Percentiles rank a stretch among this genome's conserved stretches.
These are phyloP conservation scores for Diarsia rubi DNA, from an alignment of 2,888 invertebrate species.

Conservation along the genomic window DNA sequence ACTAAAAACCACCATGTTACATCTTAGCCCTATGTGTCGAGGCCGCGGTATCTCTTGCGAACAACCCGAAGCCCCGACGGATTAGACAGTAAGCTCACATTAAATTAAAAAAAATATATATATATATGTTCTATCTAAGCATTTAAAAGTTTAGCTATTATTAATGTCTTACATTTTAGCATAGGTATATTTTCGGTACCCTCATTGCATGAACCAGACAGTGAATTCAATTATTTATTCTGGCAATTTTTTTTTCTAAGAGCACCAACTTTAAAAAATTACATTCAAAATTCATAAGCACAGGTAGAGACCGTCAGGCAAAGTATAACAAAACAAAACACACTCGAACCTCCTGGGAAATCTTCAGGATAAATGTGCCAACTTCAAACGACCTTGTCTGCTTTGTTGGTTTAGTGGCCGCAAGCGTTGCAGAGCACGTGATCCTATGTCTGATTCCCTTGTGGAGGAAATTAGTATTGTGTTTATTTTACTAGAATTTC, in stretches of 20 bases:
- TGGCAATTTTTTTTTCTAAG: neutral
- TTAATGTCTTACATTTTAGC: neutral
- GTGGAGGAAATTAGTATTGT: neutral
- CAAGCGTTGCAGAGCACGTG: neutral
- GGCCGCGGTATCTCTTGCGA: too few relatives aligned
- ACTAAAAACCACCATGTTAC: too few relatives aligned
- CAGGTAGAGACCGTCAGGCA: conserved; percentile 1
- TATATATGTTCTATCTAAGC: too few relatives aligned
- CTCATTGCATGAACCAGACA: neutral
- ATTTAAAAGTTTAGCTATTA: neutral
- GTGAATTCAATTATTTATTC: neutral
- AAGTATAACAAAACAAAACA: conserved; percentile 13
- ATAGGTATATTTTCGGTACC: neutral
- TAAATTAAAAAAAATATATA: too few relatives aligned
- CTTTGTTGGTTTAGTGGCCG: too few relatives aligned
- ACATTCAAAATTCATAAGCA: conserved; percentile 43
- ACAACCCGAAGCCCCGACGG: too few relatives aligned
- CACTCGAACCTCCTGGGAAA: conserved; percentile 41
- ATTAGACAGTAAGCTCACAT: neutral
- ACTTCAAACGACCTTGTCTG: conserved; percentile 29
- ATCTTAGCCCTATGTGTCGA: too few relatives aligned
- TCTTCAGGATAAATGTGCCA: conserved; percentile 44
- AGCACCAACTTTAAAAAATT: conserved; percentile 28
- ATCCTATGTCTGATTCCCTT: neutral
- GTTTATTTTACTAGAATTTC: neutral